Base-by-base conservation (phyloP, 2,888 invertebrate genomes). In the Oxycera nigricornis region DNA sequence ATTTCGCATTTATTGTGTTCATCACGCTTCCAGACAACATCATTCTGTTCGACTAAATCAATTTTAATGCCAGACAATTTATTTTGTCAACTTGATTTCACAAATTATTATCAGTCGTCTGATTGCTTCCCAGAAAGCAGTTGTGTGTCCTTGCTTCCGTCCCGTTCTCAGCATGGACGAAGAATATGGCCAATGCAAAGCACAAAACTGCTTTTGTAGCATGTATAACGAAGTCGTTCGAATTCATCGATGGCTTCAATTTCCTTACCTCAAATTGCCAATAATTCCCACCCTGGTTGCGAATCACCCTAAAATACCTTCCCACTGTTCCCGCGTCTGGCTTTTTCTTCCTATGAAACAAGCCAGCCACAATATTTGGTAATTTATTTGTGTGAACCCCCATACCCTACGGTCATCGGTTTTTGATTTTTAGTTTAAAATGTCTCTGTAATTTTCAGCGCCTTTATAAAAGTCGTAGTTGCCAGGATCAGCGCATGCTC, bases 191-290 rank as follows among this genome's bases (percentile, higher is more conserved):
- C 52, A 39, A 35, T 41, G 39, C 20, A 70, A 50, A 50, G 31
- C 14, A 9, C 11, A 70, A 70, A 70, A 70, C 35, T 7, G 22
- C n/a, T 3, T 62, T 62, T 35, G 1, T 14, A 62, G 20, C 20
- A 35, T 11, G 61, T 20, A 22, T n/a, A 20, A 7, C 28, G 59
- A 20, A 17, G 20, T 62, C 62, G 31, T 70, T 31, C 7, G 9
- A 70, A 30, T 55, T 31, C 39, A 24, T 17, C 70, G 55, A 70
- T 31, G 70, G 31, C 52, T 70, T 31, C 70, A 70, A 70, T 70
- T 70, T 70, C 70, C 70, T 70, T 70, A 70, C 70, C 70, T 70
- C 55, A 55, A 70, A 70, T 70, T 70, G 70, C 52, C 70, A 70
- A 70, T 70, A 70, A 70, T 70, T 55, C 24, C 24, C 70, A 70